Percentiles rank a stretch among this genome's conserved stretches.
These are phyloP conservation scores for Drosophila percnosoma DNA, from an alignment of 2,888 invertebrate genomes.

Conservation along the genomic window DNA sequence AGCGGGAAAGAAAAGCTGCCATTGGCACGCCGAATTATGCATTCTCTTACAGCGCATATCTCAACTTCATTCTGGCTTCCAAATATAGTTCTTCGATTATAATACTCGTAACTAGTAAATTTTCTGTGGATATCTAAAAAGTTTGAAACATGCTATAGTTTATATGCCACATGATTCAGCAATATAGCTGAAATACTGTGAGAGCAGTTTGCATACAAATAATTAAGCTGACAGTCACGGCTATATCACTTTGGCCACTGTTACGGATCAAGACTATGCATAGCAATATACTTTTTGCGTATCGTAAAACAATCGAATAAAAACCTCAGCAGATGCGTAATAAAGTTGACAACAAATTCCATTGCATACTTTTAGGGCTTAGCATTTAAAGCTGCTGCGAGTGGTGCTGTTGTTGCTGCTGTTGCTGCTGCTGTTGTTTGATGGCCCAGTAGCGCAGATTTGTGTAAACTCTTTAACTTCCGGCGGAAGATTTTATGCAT, in stretches of 20 bases:
- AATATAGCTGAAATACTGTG: neutral
- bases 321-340: constrained; percentile 5
- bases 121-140: neutral
- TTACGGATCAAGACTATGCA: neutral
- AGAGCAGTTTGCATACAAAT: neutral
- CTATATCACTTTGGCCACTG: neutral
- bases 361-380: constrained; percentile 51
- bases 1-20: neutral
- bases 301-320: neutral
- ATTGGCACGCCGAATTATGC: neutral
- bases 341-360: constrained; percentile 33
- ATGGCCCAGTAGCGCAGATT: constrained; percentile 40
- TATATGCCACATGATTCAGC: neutral
- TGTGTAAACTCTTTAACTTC: constrained; percentile 72
- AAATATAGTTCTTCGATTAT: neutral
- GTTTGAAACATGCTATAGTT: neutral
- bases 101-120: neutral
- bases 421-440: constrained; percentile 7
- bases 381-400: constrained; percentile 25
- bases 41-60: neutral
- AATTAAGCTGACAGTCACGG: neutral
- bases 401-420: neutral
- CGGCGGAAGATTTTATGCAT: constrained; percentile 79
- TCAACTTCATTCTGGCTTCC: neutral
- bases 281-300: neutral